Evolutionary conservation across 2,113 vertebrate genomes (phyloP), one percentile per base, ranked within the genome.

Genomic region (Rafetus swinhoei): DNA sequence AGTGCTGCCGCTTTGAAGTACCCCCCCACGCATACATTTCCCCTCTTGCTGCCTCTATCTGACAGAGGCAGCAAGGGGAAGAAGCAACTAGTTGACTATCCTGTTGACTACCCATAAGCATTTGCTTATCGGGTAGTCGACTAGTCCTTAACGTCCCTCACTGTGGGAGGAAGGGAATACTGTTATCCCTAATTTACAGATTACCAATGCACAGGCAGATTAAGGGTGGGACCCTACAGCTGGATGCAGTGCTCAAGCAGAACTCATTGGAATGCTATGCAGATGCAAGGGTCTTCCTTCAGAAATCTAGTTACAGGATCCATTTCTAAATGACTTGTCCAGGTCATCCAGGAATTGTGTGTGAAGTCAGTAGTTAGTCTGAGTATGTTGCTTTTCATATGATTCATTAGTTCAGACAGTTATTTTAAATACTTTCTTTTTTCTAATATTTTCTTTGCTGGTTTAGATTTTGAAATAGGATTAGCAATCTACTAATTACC

Each of bases 231-330:
- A 9, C n/a, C 54, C 11, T 87, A 13, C 84, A 85, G 6, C 27
- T 90, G 18, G 56, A 15, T 18, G 2, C 57, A 6, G 15, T 0
- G 0, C 60, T 14, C 18, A 53, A 22, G 65, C 16, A 72, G 18
- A 72, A 35, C 16, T 35, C 65, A 14, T 15, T 50, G 39, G 39
- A 77, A 39, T 11, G 14, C 22, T 50, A 5, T 24, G 22, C 4
- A 56, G 76, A 81, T 90, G 2, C 5, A 22, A n/a, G 13, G 45
- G 3, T 21, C 45, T 50, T 59, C 84, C 8, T 35, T 1, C 19
- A 79, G 39, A 52, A 88, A 19, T 3, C 2, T 2, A 77, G 2
- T 24, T 57, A 4, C 0, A 54, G 15, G 55, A 16, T 55, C n/a
- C 0, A 1, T 27, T 55, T 2, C 25, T 52, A 53, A 76, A 85